Base-by-base conservation (phyloP, 2,888 invertebrate genomes). In the Drosophila pseudotakahashii region DNA sequence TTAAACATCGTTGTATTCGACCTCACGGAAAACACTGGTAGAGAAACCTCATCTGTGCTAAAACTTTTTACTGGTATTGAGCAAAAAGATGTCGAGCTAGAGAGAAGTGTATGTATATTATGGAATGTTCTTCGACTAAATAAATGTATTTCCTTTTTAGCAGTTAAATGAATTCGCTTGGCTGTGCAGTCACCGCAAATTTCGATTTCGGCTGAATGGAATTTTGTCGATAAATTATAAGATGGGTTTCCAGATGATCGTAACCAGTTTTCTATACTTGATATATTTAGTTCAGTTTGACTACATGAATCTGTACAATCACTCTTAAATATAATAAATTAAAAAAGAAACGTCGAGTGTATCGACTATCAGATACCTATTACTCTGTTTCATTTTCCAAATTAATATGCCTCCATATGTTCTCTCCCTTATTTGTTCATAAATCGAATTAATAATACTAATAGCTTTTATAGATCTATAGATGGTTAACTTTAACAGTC, bases 1-100 rank as follows among this genome's bases (percentile, higher is more conserved):
- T 9, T 81, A 0, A 52, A 37, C 11, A 73, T 81, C 30, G 48
- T 47, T 0, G 63, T 73, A 7, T 84, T 66, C 14, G 81, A 78
- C 0, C 32, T 74, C 44, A 53, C 59, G 0, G 63, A 74, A 19
- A 47, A 47, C 0, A 54, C 70, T 3, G 63, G 70, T 26, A 51
- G 16, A 3, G 48, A 9, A 10, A 81, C 78, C 19, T 50, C 63
- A 1, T 9, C 7, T 0, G 71, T 71, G 0, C 19, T 84, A 0
- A 84, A 44, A 34, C 34, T 64, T 0, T 81, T 81, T 6, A 58
- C 37, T 3, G 62, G 62, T 30, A 7, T 60, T 2, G 13, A 63
- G 0, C 7, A 11, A 1, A 3, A 37, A 1, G 47, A 67, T 19
- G 9, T 0, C 0, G 54, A 60, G 0, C n/a, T 70, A 30, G 72